A percentile compares a stretch with the other conserved stretches of the same genome.
Evolutionary conservation across 2,888 invertebrate genomes (phyloP).

Genomic region (Schizaphis graminum): DNA sequence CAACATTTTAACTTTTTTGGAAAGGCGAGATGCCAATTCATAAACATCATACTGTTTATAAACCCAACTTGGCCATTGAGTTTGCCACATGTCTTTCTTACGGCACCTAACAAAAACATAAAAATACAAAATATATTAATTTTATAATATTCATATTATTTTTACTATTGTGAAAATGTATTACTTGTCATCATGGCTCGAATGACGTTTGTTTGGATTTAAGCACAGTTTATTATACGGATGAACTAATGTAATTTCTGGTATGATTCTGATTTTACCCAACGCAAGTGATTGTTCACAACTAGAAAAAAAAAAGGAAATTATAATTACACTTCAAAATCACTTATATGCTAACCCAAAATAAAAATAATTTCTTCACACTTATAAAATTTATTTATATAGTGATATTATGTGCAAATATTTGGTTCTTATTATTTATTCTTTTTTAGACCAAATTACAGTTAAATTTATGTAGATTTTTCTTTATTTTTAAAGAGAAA

Average conservation of each 20-base stretch:
- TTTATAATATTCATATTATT: neutral
- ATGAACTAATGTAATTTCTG: conserved; percentile 14
- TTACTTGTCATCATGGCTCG: conserved; percentile 17
- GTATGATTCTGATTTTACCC: conserved; percentile 49
- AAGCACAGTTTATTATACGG: conserved; percentile 29
- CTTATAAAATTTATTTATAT: neutral
- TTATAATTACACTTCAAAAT: neutral
- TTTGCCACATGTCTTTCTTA: conserved; percentile 73
- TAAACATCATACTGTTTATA: conserved; percentile 77
- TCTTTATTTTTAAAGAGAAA: neutral
- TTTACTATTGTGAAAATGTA: neutral
- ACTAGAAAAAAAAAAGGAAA: conserved; percentile 22
- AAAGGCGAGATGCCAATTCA: conserved; percentile 69
- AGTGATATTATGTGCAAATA: neutral
- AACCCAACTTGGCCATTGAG: conserved; percentile 79
- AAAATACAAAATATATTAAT: conserved; percentile 61
- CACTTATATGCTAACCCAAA: no score
- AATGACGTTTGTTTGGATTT: conserved; percentile 43
- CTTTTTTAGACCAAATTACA: neutral
- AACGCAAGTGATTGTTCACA: neutral
- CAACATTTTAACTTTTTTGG: conserved; percentile 40
- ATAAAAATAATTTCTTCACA: neutral
- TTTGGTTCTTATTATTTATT: neutral
- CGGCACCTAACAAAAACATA: conserved; percentile 69
- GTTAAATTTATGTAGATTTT: neutral